Evolutionary conservation across 2,113 vertebrate species (phyloP), one percentile per base, ranked within the genome.

Genomic region (Hiodon alosoides): DNA sequence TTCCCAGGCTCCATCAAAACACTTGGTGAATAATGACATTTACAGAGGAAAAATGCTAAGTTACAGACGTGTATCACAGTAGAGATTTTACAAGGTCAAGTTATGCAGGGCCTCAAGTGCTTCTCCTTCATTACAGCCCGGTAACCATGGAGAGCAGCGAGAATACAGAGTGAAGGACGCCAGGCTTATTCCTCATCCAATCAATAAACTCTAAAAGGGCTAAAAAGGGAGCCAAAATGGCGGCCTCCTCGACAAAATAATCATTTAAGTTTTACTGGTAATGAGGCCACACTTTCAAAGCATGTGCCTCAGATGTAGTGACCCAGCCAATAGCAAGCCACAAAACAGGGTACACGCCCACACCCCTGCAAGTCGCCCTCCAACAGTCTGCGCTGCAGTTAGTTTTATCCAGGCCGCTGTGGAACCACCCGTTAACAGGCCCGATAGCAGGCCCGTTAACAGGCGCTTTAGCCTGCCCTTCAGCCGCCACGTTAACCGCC

Each of bases 71-170:
- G 31, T 31, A 31, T 31, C 31, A 31, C 31, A 1, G 31, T 31
- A 31, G 31, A 31, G 31, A 31, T 31, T 31, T 31, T 31, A 31
- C 31, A 31, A 31, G 9, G 67, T 4, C 16, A 52, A 69, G 13
- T 17, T 72, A 60, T 46, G 3, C 71, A 9, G 55, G 54, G 47
- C 54, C 14, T 51, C 57, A 10, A 10, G 47, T 46, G 54, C 31
- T 59, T 72, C 53, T 59, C 54, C 16, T 17, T 47, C 8, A 51
- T 61, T 61, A 62, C 57, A 50, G 71, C 62, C n/a, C 62, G 59
- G 59, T 50, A 48, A 61, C 71, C 58, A 72, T n/a, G 71, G 71
- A 46, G 59, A 60, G 16, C 51, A 72, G 46, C n/a, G 14, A 16
- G 3, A 59, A 31, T 14, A n/a, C 47, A 72, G 14, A n/a, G 47